Evolutionary conservation across 1,140 invertebrate genomes (phyloP), one percentile per base, ranked within the genome.

Genomic region (Pseudachorutes palmiensis): DNA sequence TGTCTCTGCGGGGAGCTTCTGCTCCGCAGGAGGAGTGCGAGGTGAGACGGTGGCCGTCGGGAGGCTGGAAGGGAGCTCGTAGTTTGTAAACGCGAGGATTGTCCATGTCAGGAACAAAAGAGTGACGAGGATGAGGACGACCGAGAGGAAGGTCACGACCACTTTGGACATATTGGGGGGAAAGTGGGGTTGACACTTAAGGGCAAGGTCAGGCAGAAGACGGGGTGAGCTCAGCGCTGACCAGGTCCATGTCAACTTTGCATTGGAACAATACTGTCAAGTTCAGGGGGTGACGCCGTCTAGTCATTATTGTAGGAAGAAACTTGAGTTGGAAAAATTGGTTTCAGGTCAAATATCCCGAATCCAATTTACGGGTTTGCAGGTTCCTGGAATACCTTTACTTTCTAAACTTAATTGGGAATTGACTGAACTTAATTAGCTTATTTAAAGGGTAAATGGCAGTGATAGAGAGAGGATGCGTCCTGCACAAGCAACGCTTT

Each of bases 61-160:
- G 12, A 22, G 3, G 9, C 9, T 19, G 9, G 12, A 16, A 5
- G 51, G 51, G 3, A 55, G 9, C 24, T 55, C 14, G 24, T 55
- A 55, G 24, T 55, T 19, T 26, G 51, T 55, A 22, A 55, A 55
- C 5, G 51, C 9, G 24, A 55, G 12, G 24, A 55, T 26, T 14
- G 51, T 55, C 51, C 51, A 55, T 5, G 51, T 55, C 5, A 55
- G 24, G 24, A 55, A 55, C 24, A 55, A 26, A 55, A 55, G 12
- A 5, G 51, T 55, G 5, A 24, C 51, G 24, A 55, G 12, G 24
- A 55, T 55, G 9, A 55, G 24, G 24, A 55, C 5, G 24, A 55
- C 24, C 12, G 51, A 16, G 5, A 55, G 51, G 24, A 55, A 26
- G 24, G 12, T 55, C 51, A 55, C 51, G 12, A 55, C 51, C 12